Percentiles rank a stretch among this genome's conserved stretches.
phyloP scores from a whole-genome alignment of 2,113 vertebrate genomes.

The Sapayoa aenigma region DNA sequence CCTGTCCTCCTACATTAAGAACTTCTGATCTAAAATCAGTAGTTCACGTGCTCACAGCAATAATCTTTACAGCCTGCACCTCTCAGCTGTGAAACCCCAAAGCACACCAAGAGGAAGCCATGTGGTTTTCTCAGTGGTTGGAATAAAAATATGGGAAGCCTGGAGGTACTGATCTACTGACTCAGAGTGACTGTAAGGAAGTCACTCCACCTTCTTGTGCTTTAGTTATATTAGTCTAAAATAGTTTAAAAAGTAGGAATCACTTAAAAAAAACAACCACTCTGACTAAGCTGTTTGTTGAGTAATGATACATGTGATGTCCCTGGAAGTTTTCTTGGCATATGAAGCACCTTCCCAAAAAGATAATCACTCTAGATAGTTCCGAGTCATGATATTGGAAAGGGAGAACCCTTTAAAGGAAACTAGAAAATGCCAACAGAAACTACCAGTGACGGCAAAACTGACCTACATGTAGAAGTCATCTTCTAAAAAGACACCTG shows the following conservation, averaged over 20 bases:
- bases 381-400: neutral
- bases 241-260: slow-evolving; percentile 7
- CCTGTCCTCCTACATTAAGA: neutral
- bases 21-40: neutral
- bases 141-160: slow-evolving; percentile 21
- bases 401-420: neutral
- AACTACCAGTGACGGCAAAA: neutral
- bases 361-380: neutral
- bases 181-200: slow-evolving; percentile 41
- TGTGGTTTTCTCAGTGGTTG: slow-evolving; percentile 15
- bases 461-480: neutral
- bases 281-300: slow-evolving; percentile 42
- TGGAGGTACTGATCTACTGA: slow-evolving; percentile 19
- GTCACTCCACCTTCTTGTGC: slow-evolving; percentile 23
- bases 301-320: neutral
- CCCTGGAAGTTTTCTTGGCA: neutral
- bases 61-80: neutral
- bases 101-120: neutral
- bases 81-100: slow-evolving; percentile 24
- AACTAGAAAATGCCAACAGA: neutral
- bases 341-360: neutral
- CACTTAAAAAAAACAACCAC: neutral
- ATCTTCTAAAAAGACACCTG: neutral
- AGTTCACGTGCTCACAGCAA: neutral
- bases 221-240: slow-evolving; percentile 8